Conservation (phyloP, 2,113 vertebrate species). For the Sylvia atricapilla region DNA sequence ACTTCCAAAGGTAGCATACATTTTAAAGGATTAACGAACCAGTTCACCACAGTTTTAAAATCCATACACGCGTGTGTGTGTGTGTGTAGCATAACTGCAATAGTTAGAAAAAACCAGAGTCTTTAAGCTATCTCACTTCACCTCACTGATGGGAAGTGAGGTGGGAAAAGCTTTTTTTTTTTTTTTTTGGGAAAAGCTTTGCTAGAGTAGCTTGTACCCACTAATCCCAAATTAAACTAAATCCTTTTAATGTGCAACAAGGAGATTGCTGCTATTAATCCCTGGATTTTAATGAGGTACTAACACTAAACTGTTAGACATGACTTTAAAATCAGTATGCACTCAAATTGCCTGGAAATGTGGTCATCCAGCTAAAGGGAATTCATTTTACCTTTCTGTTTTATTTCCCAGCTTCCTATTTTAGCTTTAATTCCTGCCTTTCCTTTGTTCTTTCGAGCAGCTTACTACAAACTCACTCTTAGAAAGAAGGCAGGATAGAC, state of each 20-base stretch:
- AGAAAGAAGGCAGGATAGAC: neutral
- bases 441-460: neutral
- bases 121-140: neutral
- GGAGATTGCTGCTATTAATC: neutral
- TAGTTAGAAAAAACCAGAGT: neutral
- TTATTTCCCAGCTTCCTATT: neutral
- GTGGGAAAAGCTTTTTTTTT: no score
- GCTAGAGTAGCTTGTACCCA: neutral
- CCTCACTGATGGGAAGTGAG: neutral
- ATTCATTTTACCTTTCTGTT: neutral
- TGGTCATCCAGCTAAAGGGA: neutral
- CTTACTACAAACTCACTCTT: neutral
- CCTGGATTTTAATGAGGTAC: neutral
- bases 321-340: neutral
- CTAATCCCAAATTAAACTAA: conserved; percentile 6
- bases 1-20: neutral
- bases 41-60: neutral
- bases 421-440: neutral
- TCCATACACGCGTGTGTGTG: neutral
- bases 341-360: neutral
- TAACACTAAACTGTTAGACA: neutral
- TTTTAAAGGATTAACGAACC: neutral
- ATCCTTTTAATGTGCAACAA: conserved; percentile 1
- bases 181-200: neutral
- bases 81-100: neutral